phyloP scores from a whole-genome alignment of 2,797 vertebrate species.

The Parotocinclus haroldoi region DNA sequence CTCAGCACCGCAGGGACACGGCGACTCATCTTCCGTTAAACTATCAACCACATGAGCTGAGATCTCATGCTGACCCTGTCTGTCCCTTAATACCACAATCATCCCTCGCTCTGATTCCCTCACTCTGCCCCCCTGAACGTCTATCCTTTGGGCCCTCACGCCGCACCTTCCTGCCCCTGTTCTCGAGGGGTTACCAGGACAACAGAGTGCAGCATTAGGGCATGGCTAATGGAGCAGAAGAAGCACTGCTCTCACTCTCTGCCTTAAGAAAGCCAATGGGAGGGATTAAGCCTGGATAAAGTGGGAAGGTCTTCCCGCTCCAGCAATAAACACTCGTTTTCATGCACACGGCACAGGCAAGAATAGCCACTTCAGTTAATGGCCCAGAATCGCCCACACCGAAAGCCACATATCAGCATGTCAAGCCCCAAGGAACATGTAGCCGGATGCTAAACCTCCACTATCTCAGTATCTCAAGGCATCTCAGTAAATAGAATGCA shows the following conservation, averaged over 20 bases:
- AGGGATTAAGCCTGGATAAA: neutral
- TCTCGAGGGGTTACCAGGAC: constrained; percentile 24
- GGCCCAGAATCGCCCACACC: constrained; percentile 21
- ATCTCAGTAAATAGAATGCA: neutral
- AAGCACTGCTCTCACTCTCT: constrained; percentile 6
- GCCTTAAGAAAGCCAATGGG: neutral
- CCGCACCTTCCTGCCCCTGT: constrained; percentile 9
- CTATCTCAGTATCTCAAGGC: no score
- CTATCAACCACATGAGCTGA: constrained; percentile 3
- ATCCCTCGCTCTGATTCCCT: constrained; percentile 5
- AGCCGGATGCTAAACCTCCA: neutral
- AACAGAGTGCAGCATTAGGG: constrained; percentile 14
- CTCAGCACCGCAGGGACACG: constrained; percentile 21
- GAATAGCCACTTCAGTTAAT: constrained; percentile 30
- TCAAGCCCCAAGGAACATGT: neutral
- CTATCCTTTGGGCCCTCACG: constrained; percentile 3
- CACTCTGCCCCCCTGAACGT: constrained; percentile 4
- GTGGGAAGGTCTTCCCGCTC: constrained; percentile 5
- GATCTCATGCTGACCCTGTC: neutral
- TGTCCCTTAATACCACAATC: neutral
- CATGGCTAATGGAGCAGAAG: constrained; percentile 39
- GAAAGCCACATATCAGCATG: neutral
- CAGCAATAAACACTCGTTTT: constrained; percentile 8
- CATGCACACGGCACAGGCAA: neutral
- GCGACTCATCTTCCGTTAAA: constrained; percentile 6